phyloP scores from a whole-genome alignment of 1,140 invertebrate species.

The Tenebrio molitor region DNA sequence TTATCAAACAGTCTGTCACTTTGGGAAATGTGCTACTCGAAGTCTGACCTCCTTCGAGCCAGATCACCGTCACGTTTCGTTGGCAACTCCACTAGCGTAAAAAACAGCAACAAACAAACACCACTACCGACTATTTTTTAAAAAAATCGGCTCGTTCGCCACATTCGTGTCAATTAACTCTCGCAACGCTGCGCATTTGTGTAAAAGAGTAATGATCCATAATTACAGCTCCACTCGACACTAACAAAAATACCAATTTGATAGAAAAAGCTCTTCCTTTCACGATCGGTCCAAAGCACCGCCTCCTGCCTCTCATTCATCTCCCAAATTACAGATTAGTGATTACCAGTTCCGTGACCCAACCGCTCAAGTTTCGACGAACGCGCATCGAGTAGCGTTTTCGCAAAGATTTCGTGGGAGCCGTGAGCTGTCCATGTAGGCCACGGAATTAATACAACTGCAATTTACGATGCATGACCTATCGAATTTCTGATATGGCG shows the following conservation, averaged over 20 bases:
- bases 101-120: background rate
- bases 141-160: background rate
- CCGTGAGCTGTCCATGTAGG: background rate
- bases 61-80: no score
- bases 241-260: background rate
- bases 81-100: background rate
- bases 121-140: background rate
- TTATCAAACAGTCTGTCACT: no score
- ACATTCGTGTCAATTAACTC: background rate
- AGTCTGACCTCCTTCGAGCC: no score
- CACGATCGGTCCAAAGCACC: background rate
- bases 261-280: background rate
- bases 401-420: background rate
- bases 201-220: background rate
- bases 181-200: background rate
- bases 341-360: constrained; percentile 2
- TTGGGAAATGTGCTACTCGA: no score
- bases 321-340: background rate
- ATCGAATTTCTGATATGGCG: background rate
- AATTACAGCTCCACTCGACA: background rate
- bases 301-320: background rate
- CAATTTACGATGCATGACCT: background rate
- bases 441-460: background rate
- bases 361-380: background rate
- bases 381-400: background rate